Conservation (phyloP, 2,797 vertebrate genomes). For the Babyrousa celebensis region DNA sequence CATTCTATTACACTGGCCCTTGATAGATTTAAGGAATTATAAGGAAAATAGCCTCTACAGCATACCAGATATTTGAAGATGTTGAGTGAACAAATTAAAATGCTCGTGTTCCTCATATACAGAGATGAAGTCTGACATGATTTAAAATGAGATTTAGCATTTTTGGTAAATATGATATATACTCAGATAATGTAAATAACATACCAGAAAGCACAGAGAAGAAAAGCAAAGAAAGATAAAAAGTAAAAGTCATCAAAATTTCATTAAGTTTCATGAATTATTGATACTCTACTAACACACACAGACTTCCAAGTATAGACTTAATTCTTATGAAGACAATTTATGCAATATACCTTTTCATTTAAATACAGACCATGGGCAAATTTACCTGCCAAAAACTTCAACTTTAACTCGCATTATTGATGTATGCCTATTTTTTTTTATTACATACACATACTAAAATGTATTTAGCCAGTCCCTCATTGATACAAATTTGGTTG, state of each 20-base stretch:
- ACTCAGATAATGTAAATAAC: background rate
- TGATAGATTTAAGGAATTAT: background rate
- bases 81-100: background rate
- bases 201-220: background rate
- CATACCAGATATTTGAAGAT: background rate
- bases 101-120: background rate
- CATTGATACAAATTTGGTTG: background rate
- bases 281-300: background rate
- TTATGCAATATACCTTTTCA: background rate
- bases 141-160: constrained; percentile 4
- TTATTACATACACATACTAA: background rate
- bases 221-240: background rate
- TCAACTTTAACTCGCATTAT: background rate
- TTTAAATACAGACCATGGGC: background rate
- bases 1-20: background rate
- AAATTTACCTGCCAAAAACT: background rate
- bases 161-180: background rate
- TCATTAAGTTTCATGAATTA: background rate
- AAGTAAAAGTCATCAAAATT: background rate
- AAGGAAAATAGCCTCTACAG: background rate
- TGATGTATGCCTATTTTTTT: background rate
- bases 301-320: background rate
- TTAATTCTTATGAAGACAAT: background rate
- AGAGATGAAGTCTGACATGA: background rate
- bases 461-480: background rate